Base-by-base conservation (phyloP, 2,113 vertebrate species). In the Ranitomeya imitator region DNA sequence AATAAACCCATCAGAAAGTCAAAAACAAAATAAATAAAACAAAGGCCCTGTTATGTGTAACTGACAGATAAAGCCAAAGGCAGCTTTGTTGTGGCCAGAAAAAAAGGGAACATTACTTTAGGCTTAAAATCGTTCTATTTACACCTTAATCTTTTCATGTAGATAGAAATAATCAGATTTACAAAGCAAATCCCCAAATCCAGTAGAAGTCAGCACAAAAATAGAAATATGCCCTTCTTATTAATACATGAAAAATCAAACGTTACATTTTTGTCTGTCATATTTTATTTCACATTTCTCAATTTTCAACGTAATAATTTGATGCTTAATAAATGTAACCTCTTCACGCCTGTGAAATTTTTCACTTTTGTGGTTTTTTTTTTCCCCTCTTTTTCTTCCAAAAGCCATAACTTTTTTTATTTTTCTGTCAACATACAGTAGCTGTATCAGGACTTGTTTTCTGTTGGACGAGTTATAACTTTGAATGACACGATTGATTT, bases 1-100 rank as follows among this genome's bases (percentile, higher is more conserved):
- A 83, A 83, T 65, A 63, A 45, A 83, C 80, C 60, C 11, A 61
- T 82, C 61, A 63, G 23, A 51, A 83, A 52, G 60, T 67, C 65
- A 83, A 16, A 83, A 83, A 83, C 12, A n/a, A 52, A 31, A 83
- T 83, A 83, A 83, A 83, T 83, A 83, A 83, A 67, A 52, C 60
- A 65, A 83, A 18, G 18, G 51, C 65, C 80, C 60, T 51, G 60
- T 45, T 60, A 65, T 82, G 79, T n/a, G 21, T n/a, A 51, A 31
- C 26, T 65, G 80, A 83, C 80, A 83, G 60, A 83, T 67, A 83
- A 52, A 37, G 80, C 80, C 37, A 83, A 65, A 51, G 80, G 80
- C 80, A 65, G 60, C 14, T 83, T 83, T 63, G 61, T 7, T 15
- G 60, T 65, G 13, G 63, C 37, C 1, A 65, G 19, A 45, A 23